Evolutionary conservation across 2,888 invertebrate genomes (phyloP), one percentile per base, ranked within the genome.

Genomic region (Tachina grossa): DNA sequence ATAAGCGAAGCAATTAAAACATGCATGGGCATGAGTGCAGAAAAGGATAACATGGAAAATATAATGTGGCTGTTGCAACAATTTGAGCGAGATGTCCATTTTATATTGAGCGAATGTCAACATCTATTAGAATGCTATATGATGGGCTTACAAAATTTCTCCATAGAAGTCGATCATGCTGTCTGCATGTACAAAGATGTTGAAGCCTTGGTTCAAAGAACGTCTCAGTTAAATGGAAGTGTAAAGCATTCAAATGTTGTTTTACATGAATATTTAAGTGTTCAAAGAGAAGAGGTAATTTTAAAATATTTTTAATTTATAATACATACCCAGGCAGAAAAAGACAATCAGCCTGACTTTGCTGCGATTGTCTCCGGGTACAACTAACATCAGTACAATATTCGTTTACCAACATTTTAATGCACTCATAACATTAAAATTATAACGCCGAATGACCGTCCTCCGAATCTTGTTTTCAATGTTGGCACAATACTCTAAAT

Each of bases 81-180:
- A 0, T 87, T 89, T 3, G 66, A 87, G 1, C 53, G 82, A 8
- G 88, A 90, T 6, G 79, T 89, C 4, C 88, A 90, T 61, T 87
- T 86, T 80, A 19, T 91, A 71, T 78, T 91, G 16, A 84, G 31
- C 49, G 87, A 86, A 5, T 89, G 90, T 61, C 88, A 89, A 6
- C 77, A 79, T 8, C 68, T 72, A 10, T 22, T 89, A n/a, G 66
- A 76, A n/a, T 88, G 87, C 39, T 86, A 88, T 45, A 14, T 90
- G 0, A 59, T 76, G 22, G 92, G 90, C 0, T 71, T 90, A 1
- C 82, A 87, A 3, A 89, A 91, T 39, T 90, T 89, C 53, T 88
- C 88, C 0, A 72, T 92, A 31, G 69, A 82, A 0, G 65, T 91
- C 9, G 91, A 92, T 53, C 72, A 91, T 19, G 85, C 87, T 0